Evolutionary conservation across 2,888 invertebrate genomes (phyloP).

Genomic region (Terebella lapidaria): DNA sequence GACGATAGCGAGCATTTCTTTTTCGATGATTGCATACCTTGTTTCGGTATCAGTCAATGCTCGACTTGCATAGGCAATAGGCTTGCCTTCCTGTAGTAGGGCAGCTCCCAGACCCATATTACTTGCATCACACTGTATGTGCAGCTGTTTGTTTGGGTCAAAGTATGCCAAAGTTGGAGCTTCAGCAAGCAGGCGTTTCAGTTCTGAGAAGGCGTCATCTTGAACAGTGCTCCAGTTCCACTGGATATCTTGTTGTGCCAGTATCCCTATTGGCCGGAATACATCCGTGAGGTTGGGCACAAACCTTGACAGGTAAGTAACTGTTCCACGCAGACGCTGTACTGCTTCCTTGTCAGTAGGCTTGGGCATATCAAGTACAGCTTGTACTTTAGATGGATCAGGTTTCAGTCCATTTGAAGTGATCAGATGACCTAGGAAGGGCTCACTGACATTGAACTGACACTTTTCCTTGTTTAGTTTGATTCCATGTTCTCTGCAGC

Average conservation of each 20-base stretch:
- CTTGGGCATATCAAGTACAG: not conserved
- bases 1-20: constrained; percentile 40
- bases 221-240: not conserved
- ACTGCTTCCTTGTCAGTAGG: too few species aligned
- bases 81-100: constrained; percentile 36
- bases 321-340: too few species aligned
- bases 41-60: constrained; percentile 47
- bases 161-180: not conserved
- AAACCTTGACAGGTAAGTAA: too few species aligned
- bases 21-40: constrained; percentile 42
- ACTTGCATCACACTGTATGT: not conserved
- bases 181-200: constrained; percentile 4
- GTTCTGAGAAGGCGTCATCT: not conserved
- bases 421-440: not conserved
- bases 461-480: not conserved
- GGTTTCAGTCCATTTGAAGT: not conserved
- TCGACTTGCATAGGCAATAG: constrained; percentile 46
- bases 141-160: not conserved
- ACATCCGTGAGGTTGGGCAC: not conserved
- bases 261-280: not conserved
- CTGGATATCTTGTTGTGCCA: not conserved
- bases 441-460: not conserved
- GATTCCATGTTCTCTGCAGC: constrained; percentile 6
- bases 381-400: not conserved
- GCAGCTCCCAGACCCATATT: constrained; percentile 17